phyloP scores from a whole-genome alignment of 2,113 vertebrate species.

The Natator depressus region DNA sequence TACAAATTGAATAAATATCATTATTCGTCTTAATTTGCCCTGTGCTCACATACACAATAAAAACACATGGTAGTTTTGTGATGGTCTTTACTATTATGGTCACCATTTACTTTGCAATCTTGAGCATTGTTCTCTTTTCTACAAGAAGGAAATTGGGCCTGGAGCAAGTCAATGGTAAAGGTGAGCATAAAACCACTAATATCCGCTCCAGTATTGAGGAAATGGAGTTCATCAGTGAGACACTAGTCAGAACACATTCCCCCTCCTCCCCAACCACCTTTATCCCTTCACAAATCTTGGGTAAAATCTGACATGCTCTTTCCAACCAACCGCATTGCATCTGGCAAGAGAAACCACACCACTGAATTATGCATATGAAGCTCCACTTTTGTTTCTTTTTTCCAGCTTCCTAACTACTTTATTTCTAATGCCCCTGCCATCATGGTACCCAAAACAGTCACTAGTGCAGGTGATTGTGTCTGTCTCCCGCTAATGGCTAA shows the following conservation, averaged over 20 bases:
- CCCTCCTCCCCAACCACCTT: background rate
- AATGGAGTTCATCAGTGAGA: background rate
- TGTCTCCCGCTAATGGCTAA: background rate
- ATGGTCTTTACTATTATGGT: too few species aligned
- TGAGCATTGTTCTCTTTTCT: rapidly evolving
- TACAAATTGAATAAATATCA: background rate
- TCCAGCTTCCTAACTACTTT: background rate
- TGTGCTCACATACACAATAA: background rate
- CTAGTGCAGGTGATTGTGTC: rapidly evolving
- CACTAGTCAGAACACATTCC: background rate
- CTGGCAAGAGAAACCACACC: background rate
- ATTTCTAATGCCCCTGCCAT: background rate
- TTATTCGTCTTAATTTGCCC: background rate
- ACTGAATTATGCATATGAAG: background rate
- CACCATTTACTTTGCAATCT: background rate
- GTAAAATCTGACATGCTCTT: background rate
- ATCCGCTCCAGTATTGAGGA: background rate
- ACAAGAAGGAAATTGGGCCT: background rate
- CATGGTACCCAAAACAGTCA: rapidly evolving
- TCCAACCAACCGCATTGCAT: background rate
- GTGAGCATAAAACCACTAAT: rapidly evolving
- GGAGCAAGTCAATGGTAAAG: background rate
- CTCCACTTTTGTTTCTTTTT: background rate
- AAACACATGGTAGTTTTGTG: too few species aligned
- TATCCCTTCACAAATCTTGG: rapidly evolving